These are phyloP conservation scores for Saccostrea echinata DNA, from an alignment of 1,140 invertebrate genomes.

Conservation along the genomic window DNA sequence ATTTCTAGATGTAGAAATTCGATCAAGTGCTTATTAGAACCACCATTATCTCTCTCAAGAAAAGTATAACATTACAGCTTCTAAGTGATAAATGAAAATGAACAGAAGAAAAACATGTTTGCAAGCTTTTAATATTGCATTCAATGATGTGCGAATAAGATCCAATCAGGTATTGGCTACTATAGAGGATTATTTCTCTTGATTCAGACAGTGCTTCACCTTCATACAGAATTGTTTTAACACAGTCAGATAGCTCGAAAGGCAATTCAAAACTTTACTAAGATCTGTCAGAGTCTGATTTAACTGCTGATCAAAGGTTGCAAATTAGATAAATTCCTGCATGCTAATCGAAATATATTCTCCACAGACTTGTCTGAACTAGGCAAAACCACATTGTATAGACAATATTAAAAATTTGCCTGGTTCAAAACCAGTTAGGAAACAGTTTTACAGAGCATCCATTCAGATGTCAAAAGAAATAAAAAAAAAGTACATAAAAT, in stretches of 20 bases:
- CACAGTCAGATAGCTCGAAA: neutral
- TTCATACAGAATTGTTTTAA: neutral
- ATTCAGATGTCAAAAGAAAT: slow-evolving; percentile 42
- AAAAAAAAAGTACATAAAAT: slow-evolving; percentile 51
- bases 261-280: slow-evolving; percentile 9
- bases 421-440: slow-evolving; percentile 45
- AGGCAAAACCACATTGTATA: too few relatives aligned
- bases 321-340: slow-evolving; percentile 23
- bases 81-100: slow-evolving; percentile 52
- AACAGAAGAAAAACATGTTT: slow-evolving; percentile 40
- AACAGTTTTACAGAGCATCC: slow-evolving; percentile 44
- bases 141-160: slow-evolving; percentile 40
- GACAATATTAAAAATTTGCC: slow-evolving; percentile 51
- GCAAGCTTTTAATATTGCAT: slow-evolving; percentile 47
- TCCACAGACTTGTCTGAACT: slow-evolving; percentile 56
- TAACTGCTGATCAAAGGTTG: slow-evolving; percentile 27
- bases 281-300: slow-evolving; percentile 48
- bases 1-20: slow-evolving; percentile 38
- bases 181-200: slow-evolving; percentile 27
- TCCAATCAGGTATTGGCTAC: slow-evolving; percentile 17
- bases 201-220: neutral
- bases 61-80: slow-evolving; percentile 24
- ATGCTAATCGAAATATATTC: slow-evolving; percentile 26
- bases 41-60: slow-evolving; percentile 10
- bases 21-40: slow-evolving; percentile 32